phyloP scores from a whole-genome alignment of 2,113 vertebrate genomes.

The Oophaga pumilio region DNA sequence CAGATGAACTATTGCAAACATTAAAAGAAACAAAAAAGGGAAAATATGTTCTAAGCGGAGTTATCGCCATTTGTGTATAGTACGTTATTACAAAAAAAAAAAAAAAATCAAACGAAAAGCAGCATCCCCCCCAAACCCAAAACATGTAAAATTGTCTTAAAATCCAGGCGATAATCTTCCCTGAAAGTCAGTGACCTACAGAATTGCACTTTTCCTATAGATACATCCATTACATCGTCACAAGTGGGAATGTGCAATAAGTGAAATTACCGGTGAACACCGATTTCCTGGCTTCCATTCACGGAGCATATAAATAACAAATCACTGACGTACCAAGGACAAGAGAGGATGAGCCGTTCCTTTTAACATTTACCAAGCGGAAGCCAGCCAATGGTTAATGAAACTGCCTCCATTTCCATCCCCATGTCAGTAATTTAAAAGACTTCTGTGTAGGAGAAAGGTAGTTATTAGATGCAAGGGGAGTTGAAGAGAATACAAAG shows the following conservation, averaged over 20 bases:
- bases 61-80: no score
- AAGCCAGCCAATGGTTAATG: constrained; percentile 56
- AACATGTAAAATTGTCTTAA: not conserved
- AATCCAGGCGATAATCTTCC: not conserved
- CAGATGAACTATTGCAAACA: no score
- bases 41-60: no score
- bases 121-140: not conserved
- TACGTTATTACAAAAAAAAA: no score
- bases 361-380: constrained; percentile 52
- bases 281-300: constrained; percentile 27
- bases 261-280: constrained; percentile 24
- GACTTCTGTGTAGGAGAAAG: constrained; percentile 61
- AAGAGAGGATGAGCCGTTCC: constrained; percentile 38
- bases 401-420: constrained; percentile 50
- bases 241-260: not conserved
- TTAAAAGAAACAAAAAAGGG: no score
- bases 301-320: constrained; percentile 50
- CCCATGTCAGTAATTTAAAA: constrained; percentile 63
- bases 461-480: constrained; percentile 65
- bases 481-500: constrained; percentile 63
- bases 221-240: not conserved
- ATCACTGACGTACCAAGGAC: constrained; percentile 34
- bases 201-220: not conserved
- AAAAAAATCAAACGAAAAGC: not conserved
- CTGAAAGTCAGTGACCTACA: not conserved